phyloP scores from a whole-genome alignment of 2,888 invertebrate species.

The Quadriops clusia region DNA sequence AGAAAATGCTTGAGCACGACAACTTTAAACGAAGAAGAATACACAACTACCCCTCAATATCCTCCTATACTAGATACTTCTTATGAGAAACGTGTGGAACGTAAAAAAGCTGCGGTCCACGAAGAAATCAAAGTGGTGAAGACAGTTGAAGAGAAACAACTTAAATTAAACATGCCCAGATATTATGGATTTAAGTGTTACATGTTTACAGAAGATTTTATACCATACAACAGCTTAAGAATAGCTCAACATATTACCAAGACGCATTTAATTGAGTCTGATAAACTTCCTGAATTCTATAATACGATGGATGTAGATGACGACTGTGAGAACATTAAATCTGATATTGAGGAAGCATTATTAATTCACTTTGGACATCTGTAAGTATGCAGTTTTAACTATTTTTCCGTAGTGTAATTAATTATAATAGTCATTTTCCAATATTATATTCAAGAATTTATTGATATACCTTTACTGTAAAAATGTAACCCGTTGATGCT shows the following conservation, averaged over 20 bases:
- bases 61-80: slow-evolving; percentile 55
- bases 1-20: slow-evolving; percentile 12
- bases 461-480: too few species aligned
- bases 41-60: slow-evolving; percentile 37
- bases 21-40: slow-evolving; percentile 27
- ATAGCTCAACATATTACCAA: slow-evolving; percentile 66
- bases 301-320: slow-evolving; percentile 32
- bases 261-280: slow-evolving; percentile 53
- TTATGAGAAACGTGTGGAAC: slow-evolving; percentile 37
- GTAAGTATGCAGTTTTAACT: too few species aligned
- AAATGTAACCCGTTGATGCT: too few species aligned
- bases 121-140: slow-evolving; percentile 50
- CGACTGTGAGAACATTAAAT: slow-evolving; percentile 43
- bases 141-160: slow-evolving; percentile 75
- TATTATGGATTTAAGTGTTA: slow-evolving; percentile 67
- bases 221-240: slow-evolving; percentile 57
- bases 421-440: too few species aligned
- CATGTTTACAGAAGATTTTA: slow-evolving; percentile 46
- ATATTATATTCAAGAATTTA: too few species aligned
- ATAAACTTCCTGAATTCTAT: slow-evolving; percentile 50
- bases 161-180: slow-evolving; percentile 69
- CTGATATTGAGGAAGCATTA: slow-evolving; percentile 51
- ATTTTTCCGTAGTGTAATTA: too few species aligned
- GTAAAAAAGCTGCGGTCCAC: slow-evolving; percentile 37
- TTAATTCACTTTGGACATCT: slow-evolving; percentile 47